Percentiles rank a stretch among this genome's conserved stretches.
phyloP scores from a whole-genome alignment of 2,888 invertebrate species.

The Dryobota labecula region DNA sequence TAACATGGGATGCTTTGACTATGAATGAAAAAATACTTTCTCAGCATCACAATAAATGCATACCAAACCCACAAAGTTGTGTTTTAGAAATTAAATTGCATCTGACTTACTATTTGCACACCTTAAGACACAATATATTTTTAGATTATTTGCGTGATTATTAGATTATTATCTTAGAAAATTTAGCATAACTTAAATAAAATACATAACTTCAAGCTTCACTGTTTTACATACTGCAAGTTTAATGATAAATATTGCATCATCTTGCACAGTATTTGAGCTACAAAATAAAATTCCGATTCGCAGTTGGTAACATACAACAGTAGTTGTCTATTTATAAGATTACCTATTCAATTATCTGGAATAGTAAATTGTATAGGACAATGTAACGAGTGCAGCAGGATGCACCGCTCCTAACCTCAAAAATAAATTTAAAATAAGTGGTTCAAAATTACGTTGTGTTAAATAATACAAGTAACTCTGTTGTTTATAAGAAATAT shows the following conservation, averaged over 20 bases:
- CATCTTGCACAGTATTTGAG: conserved; percentile 19
- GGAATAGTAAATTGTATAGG: not conserved
- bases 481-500: conserved; percentile 16
- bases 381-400: conserved; percentile 12
- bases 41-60: not conserved
- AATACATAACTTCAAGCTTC: not conserved
- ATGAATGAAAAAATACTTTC: not conserved
- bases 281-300: not conserved
- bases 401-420: conserved; percentile 69
- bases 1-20: not conserved
- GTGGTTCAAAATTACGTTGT: conserved; percentile 18
- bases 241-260: conserved; percentile 50
- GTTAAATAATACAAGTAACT: conserved; percentile 1
- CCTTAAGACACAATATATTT: not conserved
- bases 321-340: not conserved
- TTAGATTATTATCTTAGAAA: not conserved
- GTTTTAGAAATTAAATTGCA: not conserved
- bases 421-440: conserved; percentile 54
- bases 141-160: not conserved
- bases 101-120: not conserved
- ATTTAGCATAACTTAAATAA: not conserved
- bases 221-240: not conserved
- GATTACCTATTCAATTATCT: not conserved
- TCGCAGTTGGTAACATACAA: not conserved
- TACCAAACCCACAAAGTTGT: not conserved